Conservation (phyloP, 2,888 invertebrate species). For the Apeira syringaria region DNA sequence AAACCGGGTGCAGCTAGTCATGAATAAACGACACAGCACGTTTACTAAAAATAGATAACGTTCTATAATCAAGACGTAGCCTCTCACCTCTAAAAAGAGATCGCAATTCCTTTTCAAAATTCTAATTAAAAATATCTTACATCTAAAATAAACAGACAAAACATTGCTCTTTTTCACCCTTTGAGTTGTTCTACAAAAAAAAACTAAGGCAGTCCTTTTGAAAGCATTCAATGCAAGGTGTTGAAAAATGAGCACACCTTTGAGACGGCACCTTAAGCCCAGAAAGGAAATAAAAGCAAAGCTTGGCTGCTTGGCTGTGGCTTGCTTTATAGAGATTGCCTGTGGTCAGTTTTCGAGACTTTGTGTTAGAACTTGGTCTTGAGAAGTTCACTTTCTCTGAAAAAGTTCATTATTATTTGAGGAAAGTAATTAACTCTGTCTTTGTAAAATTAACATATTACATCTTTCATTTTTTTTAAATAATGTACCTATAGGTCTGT, state of each 20-base stretch:
- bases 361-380: too few species aligned
- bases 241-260: conserved; percentile 51
- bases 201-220: conserved; percentile 42
- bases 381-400: too few species aligned
- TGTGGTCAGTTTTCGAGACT: conserved; percentile 21
- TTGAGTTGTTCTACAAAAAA: conserved; percentile 32
- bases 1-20: too few species aligned
- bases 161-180: conserved; percentile 28
- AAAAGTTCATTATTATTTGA: too few species aligned
- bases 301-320: conserved; percentile 20
- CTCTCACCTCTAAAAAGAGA: conserved; percentile 26
- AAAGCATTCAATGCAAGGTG: conserved; percentile 45
- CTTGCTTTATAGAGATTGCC: conserved; percentile 23
- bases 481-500: too few species aligned
- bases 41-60: not conserved
- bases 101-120: conserved; percentile 14
- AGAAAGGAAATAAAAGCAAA: conserved; percentile 43
- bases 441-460: too few species aligned
- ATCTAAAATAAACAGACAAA: conserved; percentile 30
- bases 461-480: too few species aligned
- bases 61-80: conserved; percentile 8
- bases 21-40: too few species aligned
- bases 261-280: conserved; percentile 36
- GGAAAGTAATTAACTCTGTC: too few species aligned
- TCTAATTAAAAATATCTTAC: conserved; percentile 23